These are phyloP conservation scores for Gonatopus flavifemur DNA, from an alignment of 1,140 invertebrate genomes.

Conservation along the genomic window DNA sequence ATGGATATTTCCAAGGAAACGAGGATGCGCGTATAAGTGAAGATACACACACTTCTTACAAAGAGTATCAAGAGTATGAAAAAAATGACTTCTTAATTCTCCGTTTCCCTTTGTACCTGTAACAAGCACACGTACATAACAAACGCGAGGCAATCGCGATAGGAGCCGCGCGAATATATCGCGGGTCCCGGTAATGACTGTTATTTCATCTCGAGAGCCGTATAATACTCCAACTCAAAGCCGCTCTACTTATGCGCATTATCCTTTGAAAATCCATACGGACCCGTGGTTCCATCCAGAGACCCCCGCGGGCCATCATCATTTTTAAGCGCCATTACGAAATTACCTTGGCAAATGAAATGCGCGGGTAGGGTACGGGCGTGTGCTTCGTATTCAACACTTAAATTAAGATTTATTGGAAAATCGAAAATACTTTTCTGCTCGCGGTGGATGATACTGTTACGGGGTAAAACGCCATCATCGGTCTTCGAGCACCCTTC, in stretches of 20 bases:
- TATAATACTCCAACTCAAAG: constrained; percentile 49
- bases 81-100: constrained; percentile 38
- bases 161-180: constrained; percentile 37
- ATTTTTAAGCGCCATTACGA: constrained; percentile 49
- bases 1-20: too few relatives aligned
- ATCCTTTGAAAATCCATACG: constrained; percentile 36
- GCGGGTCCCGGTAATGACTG: constrained; percentile 46
- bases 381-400: constrained; percentile 4
- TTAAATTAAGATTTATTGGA: constrained; percentile 46
- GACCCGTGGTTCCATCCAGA: constrained; percentile 7
- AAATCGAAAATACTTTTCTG: constrained; percentile 28
- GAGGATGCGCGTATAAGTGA: too few relatives aligned
- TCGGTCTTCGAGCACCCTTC: background rate
- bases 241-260: constrained; percentile 50
- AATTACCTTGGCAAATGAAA: constrained; percentile 53
- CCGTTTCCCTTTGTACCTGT: too few relatives aligned
- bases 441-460: constrained; percentile 2
- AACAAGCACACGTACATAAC: too few relatives aligned
- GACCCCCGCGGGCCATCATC: constrained; percentile 41
- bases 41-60: too few relatives aligned
- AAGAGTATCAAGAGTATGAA: too few relatives aligned
- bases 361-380: constrained; percentile 30
- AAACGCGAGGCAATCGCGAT: constrained; percentile 36
- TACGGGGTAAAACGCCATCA: constrained; percentile 1
- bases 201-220: constrained; percentile 52